A percentile compares a stretch with the other conserved stretches of the same genome.
Conservation (phyloP, 2,888 invertebrate species). For the Aphelenchoides bicaudatus region DNA sequence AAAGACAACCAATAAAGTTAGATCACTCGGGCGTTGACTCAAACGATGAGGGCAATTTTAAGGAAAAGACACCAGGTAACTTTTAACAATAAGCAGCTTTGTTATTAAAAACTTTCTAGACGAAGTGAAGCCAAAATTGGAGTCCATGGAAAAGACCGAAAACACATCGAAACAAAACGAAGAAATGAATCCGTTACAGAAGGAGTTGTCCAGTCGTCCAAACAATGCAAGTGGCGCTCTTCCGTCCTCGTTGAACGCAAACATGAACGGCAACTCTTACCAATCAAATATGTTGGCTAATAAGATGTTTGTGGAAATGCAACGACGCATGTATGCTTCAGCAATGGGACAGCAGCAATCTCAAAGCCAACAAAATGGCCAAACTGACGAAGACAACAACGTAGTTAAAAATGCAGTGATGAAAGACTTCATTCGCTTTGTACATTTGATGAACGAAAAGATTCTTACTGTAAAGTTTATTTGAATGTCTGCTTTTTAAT, state of each 20-base stretch:
- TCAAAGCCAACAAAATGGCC: conserved; percentile 10
- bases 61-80: not conserved
- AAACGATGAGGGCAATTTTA: not conserved
- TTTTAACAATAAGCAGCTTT: no score
- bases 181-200: no score
- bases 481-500: not conserved
- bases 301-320: conserved; percentile 6
- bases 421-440: not conserved
- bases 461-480: not conserved
- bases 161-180: no score
- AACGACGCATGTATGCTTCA: conserved; percentile 10
- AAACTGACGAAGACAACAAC: not conserved
- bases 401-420: not conserved
- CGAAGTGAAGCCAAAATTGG: no score
- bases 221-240: no score
- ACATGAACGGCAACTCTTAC: not conserved
- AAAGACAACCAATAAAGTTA: not conserved
- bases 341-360: not conserved
- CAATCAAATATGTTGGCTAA: not conserved
- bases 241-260: not conserved
- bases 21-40: conserved; percentile 1
- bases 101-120: no score
- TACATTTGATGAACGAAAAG: no score
- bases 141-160: no score
- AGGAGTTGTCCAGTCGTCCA: no score